A percentile compares a stretch with the other conserved stretches of the same genome.
phyloP scores from a whole-genome alignment of 1,140 invertebrate genomes.

The Drosophila navojoa region DNA sequence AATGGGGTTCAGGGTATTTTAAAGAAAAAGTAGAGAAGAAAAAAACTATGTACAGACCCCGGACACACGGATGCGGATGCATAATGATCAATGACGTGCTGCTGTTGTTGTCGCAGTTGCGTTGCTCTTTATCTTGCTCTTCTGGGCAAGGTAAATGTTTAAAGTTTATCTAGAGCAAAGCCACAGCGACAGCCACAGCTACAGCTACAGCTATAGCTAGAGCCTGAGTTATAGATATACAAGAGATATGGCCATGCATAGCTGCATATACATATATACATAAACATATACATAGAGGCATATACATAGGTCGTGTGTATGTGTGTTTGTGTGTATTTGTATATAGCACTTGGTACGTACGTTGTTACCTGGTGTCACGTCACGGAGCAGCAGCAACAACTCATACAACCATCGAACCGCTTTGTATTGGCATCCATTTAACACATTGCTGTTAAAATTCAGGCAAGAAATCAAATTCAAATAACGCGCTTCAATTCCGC shows the following conservation, averaged over 20 bases:
- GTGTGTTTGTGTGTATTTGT: conserved; percentile 1
- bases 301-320: neutral
- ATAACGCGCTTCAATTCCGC: conserved; percentile 77
- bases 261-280: conserved; percentile 18
- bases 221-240: conserved; percentile 22
- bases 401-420: conserved; percentile 38
- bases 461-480: conserved; percentile 81
- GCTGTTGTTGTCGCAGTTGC: conserved; percentile 15
- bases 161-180: conserved; percentile 58
- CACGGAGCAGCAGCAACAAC: conserved; percentile 12
- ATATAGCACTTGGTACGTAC: conserved; percentile 63
- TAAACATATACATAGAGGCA: conserved; percentile 9
- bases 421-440: conserved; percentile 79
- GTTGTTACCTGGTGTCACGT: conserved; percentile 62
- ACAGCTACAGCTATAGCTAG: conserved; percentile 15
- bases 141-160: conserved; percentile 39
- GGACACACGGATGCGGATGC: conserved; percentile 65
- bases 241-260: conserved; percentile 28
- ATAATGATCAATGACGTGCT: conserved; percentile 57
- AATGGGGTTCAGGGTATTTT: too few species aligned
- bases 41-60: conserved; percentile 9
- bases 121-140: neutral
- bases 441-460: conserved; percentile 81
- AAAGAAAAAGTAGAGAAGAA: neutral
- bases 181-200: conserved; percentile 18